These are phyloP conservation scores for Drosophila nasuta DNA, from an alignment of 1,140 invertebrate genomes.

Conservation along the genomic window DNA sequence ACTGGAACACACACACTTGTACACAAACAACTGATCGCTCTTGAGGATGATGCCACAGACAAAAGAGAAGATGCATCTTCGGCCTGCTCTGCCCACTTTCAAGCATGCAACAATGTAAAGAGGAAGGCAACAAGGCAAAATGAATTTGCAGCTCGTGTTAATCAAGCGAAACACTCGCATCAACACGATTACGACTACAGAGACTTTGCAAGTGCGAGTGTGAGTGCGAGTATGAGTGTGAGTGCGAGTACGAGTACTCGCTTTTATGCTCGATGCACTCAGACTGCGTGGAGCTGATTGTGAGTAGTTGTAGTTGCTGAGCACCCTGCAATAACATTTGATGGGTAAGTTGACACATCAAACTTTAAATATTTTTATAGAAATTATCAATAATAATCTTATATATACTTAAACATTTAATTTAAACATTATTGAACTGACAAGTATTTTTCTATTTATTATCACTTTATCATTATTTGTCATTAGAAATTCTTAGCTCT, in stretches of 20 bases:
- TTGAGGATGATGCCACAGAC: slow-evolving; percentile 29
- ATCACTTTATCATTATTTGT: no score
- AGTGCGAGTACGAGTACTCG: slow-evolving; percentile 38
- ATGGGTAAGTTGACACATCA: slow-evolving; percentile 4
- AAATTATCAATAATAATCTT: no score
- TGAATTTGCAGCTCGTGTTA: slow-evolving; percentile 79
- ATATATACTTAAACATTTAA: no score
- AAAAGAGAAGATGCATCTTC: slow-evolving; percentile 30
- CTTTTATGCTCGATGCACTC: slow-evolving; percentile 55
- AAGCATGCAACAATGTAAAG: slow-evolving; percentile 11
- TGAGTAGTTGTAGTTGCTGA: slow-evolving; percentile 25
- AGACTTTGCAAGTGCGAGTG: slow-evolving; percentile 15
- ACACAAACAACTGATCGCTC: not conserved
- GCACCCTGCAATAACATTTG: slow-evolving; percentile 35
- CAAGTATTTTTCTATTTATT: no score
- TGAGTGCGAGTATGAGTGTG: not conserved
- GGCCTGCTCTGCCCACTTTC: slow-evolving; percentile 30
- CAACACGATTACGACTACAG: slow-evolving; percentile 11
- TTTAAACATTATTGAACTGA: no score
- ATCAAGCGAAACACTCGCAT: slow-evolving; percentile 68
- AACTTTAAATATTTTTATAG: not conserved
- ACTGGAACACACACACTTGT: slow-evolving; percentile 52
- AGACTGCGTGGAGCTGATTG: slow-evolving; percentile 75
- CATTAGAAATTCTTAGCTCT: no score
- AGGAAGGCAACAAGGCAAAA: slow-evolving; percentile 68